Evolutionary conservation across 1,140 invertebrate genomes (phyloP).

Genomic region (Phortica variegata): DNA sequence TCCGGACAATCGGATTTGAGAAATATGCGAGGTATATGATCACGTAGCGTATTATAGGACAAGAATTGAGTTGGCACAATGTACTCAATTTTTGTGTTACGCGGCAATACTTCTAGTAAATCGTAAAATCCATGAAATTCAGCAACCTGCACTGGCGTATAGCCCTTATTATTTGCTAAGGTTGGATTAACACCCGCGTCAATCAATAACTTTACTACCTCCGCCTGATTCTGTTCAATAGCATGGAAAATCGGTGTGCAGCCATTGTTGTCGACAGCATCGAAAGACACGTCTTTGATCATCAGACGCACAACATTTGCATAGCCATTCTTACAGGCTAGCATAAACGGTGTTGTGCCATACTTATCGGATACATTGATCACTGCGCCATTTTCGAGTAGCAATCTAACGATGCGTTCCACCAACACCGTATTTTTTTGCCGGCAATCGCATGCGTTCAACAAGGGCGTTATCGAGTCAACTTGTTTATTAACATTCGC

Average conservation of each 20-base stretch:
- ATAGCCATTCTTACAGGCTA: conserved; percentile 57
- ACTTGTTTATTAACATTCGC: conserved; percentile 40
- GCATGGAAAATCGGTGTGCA: conserved; percentile 60
- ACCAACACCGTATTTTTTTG: conserved; percentile 16
- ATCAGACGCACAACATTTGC: conserved; percentile 50
- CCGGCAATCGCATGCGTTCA: conserved; percentile 33
- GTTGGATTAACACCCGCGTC: conserved; percentile 47
- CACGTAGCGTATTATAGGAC: conserved; percentile 34
- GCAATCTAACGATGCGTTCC: conserved; percentile 34
- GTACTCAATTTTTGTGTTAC: conserved; percentile 24
- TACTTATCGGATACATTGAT: conserved; percentile 56
- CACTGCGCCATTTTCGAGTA: conserved; percentile 35
- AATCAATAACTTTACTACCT: conserved; percentile 57
- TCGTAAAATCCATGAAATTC: conserved; percentile 52
- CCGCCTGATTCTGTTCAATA: conserved; percentile 53
- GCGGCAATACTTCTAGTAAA: conserved; percentile 55
- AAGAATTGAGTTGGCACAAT: conserved; percentile 31
- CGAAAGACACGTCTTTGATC: conserved; percentile 48
- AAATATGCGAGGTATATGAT: conserved; percentile 50
- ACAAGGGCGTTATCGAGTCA: conserved; percentile 37
- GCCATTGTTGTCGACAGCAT: conserved; percentile 58
- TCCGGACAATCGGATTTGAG: conserved; percentile 53
- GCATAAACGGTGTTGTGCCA: conserved; percentile 59
- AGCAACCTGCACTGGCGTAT: conserved; percentile 57
- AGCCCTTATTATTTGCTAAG: conserved; percentile 55